These are phyloP conservation scores for Lucinisca nassula DNA, from an alignment of 2,888 invertebrate genomes.

Conservation along the genomic window DNA sequence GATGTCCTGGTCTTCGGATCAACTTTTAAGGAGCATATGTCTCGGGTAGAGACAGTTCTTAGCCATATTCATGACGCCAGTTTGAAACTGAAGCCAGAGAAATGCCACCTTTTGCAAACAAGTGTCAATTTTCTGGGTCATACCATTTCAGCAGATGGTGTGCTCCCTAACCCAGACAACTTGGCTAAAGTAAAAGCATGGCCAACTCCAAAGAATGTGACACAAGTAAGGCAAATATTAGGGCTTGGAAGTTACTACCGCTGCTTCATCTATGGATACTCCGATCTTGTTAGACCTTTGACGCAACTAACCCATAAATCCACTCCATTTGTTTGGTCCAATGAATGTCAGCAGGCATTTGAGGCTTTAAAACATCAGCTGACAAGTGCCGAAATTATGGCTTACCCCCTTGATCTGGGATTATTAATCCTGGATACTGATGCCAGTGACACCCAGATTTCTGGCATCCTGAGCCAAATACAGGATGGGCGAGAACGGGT, in stretches of 20 bases:
- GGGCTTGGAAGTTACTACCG: constrained; percentile 60
- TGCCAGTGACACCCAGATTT: constrained; percentile 66
- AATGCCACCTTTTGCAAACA: constrained; percentile 49
- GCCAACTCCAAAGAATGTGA: constrained; percentile 37
- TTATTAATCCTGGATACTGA: constrained; percentile 69
- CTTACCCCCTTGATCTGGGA: constrained; percentile 43
- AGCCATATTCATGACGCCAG: constrained; percentile 38
- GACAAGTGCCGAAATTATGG: no score
- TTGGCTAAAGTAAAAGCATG: constrained; percentile 30
- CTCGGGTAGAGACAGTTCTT: constrained; percentile 48
- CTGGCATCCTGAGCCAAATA: constrained; percentile 63
- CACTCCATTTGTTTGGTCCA: no score
- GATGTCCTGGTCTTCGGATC: constrained; percentile 60
- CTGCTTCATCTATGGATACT: constrained; percentile 24
- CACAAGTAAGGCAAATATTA: constrained; percentile 38
- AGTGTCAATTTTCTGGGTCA: constrained; percentile 55
- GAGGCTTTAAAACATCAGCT: no score
- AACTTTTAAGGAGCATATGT: constrained; percentile 55
- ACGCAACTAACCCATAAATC: constrained; percentile 38
- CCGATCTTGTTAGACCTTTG: constrained; percentile 10
- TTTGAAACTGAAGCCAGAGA: constrained; percentile 57
- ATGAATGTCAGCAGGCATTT: no score
- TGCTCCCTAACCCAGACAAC: constrained; percentile 44
- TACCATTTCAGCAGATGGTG: constrained; percentile 45
- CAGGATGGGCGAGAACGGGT: constrained; percentile 68